Percentiles rank a stretch among this genome's conserved stretches.
phyloP scores from a whole-genome alignment of 2,888 invertebrate species.

The Epistrophe grossulariae region DNA sequence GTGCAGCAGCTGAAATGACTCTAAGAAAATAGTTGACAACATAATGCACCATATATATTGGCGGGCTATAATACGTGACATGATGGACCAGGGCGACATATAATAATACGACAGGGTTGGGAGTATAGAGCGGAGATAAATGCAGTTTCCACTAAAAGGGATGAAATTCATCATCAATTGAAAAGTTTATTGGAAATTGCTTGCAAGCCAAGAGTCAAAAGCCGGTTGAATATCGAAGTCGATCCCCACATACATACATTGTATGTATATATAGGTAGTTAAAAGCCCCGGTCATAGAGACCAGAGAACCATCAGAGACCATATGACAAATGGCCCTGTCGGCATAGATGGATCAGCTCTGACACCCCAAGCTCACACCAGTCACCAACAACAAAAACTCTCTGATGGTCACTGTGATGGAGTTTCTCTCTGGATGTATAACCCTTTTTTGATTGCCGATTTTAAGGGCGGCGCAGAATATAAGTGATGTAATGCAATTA shows the following conservation, averaged over 20 bases:
- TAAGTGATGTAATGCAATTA: slow-evolving; percentile 83
- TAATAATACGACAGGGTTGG: neutral
- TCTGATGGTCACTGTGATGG: neutral
- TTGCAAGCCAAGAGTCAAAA: slow-evolving; percentile 62
- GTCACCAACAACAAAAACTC: neutral
- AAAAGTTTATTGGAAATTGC: slow-evolving; percentile 70
- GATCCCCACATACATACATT: slow-evolving; percentile 9
- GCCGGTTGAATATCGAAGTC: slow-evolving; percentile 53
- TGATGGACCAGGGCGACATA: slow-evolving; percentile 2
- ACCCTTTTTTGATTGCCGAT: slow-evolving; percentile 74
- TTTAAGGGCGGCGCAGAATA: slow-evolving; percentile 70
- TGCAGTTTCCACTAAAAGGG: slow-evolving; percentile 39
- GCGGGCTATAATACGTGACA: slow-evolving; percentile 63
- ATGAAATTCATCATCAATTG: slow-evolving; percentile 72
- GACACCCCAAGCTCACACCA: slow-evolving; percentile 10
- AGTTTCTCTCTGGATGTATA: slow-evolving; percentile 3
- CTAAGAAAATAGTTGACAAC: slow-evolving; percentile 72
- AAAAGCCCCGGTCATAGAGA: slow-evolving; percentile 29
- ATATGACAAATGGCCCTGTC: slow-evolving; percentile 69
- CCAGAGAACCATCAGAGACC: slow-evolving; percentile 9
- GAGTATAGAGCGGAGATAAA: neutral
- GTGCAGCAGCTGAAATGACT: slow-evolving; percentile 2
- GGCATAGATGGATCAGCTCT: slow-evolving; percentile 61
- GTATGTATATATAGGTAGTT: too few species aligned
- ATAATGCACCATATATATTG: slow-evolving; percentile 71